phyloP scores from a whole-genome alignment of 1,140 invertebrate genomes.

The Drosophila sulfurigaster region DNA sequence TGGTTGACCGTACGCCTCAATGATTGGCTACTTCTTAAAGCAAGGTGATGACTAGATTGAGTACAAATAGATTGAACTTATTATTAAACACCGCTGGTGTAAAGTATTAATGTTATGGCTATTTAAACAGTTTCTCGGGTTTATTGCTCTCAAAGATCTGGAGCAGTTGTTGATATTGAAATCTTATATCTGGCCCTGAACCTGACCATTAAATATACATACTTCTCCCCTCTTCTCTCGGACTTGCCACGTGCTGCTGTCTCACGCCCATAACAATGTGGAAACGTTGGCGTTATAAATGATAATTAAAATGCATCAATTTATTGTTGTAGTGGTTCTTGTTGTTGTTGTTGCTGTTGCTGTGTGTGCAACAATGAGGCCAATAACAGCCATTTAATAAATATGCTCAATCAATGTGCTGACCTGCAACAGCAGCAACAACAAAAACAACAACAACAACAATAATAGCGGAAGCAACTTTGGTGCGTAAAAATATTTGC shows the following conservation, averaged over 20 bases:
- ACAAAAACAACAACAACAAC: conserved; percentile 27
- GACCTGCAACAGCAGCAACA: conserved; percentile 26
- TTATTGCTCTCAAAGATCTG: no score
- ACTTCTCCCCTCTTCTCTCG: neutral
- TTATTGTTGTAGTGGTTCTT: conserved; percentile 52
- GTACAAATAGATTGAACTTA: no score
- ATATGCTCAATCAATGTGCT: conserved; percentile 77
- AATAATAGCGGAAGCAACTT: conserved; percentile 46
- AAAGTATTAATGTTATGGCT: no score
- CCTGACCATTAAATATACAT: neutral
- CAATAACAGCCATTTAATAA: conserved; percentile 80
- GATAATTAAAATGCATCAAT: conserved; percentile 80
- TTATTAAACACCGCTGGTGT: no score
- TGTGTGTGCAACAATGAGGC: conserved; percentile 33
- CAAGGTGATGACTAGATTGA: no score
- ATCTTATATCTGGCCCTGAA: neutral
- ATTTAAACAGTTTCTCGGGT: no score
- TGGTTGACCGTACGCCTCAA: no score
- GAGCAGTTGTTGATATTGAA: neutral
- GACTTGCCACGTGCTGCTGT: neutral
- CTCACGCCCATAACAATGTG: conserved; percentile 13
- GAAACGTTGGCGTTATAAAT: conserved; percentile 52
- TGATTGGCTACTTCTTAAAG: no score
- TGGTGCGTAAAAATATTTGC: conserved; percentile 74
- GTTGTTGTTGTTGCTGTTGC: conserved; percentile 6